These are phyloP conservation scores for Babyrousa celebensis DNA, from an alignment of 2,797 vertebrate genomes.

Conservation along the genomic window DNA sequence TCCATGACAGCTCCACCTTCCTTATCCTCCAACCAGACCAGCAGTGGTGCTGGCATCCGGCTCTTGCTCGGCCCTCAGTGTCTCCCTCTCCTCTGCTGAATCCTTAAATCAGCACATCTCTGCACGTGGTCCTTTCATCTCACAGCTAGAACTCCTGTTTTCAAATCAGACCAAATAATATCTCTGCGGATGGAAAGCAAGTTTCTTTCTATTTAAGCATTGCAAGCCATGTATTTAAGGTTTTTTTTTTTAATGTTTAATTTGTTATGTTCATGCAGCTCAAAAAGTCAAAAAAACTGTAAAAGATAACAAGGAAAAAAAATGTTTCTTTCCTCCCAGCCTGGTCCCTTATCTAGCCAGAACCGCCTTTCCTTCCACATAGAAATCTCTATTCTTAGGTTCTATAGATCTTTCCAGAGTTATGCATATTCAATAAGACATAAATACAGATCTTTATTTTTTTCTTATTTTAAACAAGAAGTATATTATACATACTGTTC, in stretches of 20 bases:
- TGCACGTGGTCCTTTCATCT: neutral
- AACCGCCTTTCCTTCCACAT: neutral
- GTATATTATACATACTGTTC: neutral
- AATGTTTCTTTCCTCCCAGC: neutral
- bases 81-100: accelerated
- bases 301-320: slow-evolving; percentile 4
- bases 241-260: neutral
- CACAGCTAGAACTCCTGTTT: neutral
- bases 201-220: neutral
- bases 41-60: neutral
- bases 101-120: neutral
- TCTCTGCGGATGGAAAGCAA: neutral
- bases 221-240: neutral
- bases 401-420: slow-evolving; percentile 20
- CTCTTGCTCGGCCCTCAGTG: neutral
- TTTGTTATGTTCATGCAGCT: neutral
- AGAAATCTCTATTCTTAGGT: slow-evolving; percentile 3
- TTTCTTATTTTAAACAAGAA: slow-evolving; percentile 26
- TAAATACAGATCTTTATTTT: slow-evolving; percentile 15
- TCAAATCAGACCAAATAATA: neutral
- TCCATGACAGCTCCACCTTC: accelerated
- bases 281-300: neutral
- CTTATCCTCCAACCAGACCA: accelerated
- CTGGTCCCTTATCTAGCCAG: neutral
- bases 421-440: slow-evolving; percentile 41